Evolutionary conservation across 2,797 vertebrate genomes (phyloP).

Genomic region (Tiaroga cobitis): DNA sequence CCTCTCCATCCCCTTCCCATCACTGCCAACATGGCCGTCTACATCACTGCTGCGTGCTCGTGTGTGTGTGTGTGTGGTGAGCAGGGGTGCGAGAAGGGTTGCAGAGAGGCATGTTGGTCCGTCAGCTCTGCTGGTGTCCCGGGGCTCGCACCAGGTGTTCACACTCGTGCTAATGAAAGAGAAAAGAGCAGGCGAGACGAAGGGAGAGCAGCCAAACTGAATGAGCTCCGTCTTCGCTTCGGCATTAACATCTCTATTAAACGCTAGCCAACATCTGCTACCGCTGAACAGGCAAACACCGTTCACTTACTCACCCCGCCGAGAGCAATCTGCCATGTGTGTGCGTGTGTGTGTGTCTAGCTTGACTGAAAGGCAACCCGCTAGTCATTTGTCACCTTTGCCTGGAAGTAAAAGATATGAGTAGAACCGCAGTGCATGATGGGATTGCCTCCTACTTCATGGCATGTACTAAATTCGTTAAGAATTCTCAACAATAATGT

Average conservation of each 20-base stretch:
- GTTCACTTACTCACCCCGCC: slow-evolving; percentile 53
- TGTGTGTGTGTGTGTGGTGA: slow-evolving; percentile 10
- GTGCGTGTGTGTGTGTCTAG: slow-evolving; percentile 38
- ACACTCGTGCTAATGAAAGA: slow-evolving; percentile 71
- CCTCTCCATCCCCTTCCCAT: slow-evolving; percentile 38
- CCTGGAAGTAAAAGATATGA: slow-evolving; percentile 11
- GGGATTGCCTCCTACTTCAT: neutral
- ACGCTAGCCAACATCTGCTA: slow-evolving; percentile 76
- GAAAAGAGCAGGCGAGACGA: slow-evolving; percentile 67
- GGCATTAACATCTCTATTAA: slow-evolving; percentile 82
- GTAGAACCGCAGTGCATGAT: neutral
- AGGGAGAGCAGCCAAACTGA: slow-evolving; percentile 68
- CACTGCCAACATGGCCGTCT: slow-evolving; percentile 53
- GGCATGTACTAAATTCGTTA: neutral
- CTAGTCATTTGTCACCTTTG: slow-evolving; percentile 12
- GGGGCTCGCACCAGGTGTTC: slow-evolving; percentile 73
- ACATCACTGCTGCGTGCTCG: slow-evolving; percentile 47
- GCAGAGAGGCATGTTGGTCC: slow-evolving; percentile 45
- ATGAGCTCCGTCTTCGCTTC: slow-evolving; percentile 70
- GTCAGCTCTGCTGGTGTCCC: slow-evolving; percentile 60
- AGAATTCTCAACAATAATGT: neutral
- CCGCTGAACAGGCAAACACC: slow-evolving; percentile 65
- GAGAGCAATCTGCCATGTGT: slow-evolving; percentile 34
- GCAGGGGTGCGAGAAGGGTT: slow-evolving; percentile 32
- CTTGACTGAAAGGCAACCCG: slow-evolving; percentile 32